Evolutionary conservation across 2,113 vertebrate species (phyloP), one percentile per base, ranked within the genome.

Genomic region (Chrysochloris asiatica): DNA sequence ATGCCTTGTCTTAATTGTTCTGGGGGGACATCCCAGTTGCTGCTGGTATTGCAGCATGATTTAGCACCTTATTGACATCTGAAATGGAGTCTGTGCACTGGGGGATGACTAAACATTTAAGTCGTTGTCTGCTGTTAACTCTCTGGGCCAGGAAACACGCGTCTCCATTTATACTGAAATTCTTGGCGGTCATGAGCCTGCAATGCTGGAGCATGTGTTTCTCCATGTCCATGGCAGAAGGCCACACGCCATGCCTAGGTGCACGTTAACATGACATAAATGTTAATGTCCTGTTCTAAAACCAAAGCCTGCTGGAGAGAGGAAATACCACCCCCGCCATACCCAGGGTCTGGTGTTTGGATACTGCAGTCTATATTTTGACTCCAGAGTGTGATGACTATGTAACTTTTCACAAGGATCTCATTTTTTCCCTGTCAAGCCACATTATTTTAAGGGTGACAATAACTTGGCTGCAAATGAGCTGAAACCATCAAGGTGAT

Each of bases 401-500:
- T 95, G 92, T 96, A 97, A 96, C 94, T 97, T 98, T 97, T 96
- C 97, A 98, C 96, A 97, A 95, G 92, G 97, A 97, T 98, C 97
- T 97, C 91, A 96, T 97, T 97, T 96, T 98, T 97, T 96, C 93
- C 93, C 93, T 97, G 96, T 97, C 95, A 97, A 97, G 88, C 83
- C 93, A 97, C 97, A 97, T 98, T 98, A 98, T 98, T 98, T 97
- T 97, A 98, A 97, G 96, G 97, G 97, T 97, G 98, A 98, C 98
- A 98, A 98, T 98, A 98, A 98, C 97, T 98, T 98, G 98, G 97
- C 97, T 97, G 97, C 96, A 98, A 98, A 98, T 98, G 98, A 97
- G 98, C 96, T 98, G 98, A 98, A 98, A 97, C 97, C 98, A 98
- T 98, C 97, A 97, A 88, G 95, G 96, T 98, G 98, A 98, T 98